Evolutionary conservation across 2,888 invertebrate genomes (phyloP).

Genomic region (Dasypolia templi): DNA sequence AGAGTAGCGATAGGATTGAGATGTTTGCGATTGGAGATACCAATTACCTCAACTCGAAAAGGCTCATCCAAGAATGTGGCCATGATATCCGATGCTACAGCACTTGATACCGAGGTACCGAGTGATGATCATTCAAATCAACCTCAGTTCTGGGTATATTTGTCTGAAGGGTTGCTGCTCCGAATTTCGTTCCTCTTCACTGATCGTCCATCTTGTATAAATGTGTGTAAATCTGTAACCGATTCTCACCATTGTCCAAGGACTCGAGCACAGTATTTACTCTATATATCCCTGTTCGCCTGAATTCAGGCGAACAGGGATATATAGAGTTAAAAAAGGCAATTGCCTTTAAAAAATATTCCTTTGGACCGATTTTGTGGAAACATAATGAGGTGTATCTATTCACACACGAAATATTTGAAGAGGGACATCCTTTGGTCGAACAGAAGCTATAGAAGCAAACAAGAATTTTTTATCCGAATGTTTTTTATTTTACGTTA

Average conservation of each 20-base stretch:
- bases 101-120: slow-evolving; percentile 69
- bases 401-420: too few species aligned
- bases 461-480: too few species aligned
- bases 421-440: too few species aligned
- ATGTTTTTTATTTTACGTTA: too few species aligned
- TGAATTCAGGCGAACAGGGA: too few species aligned
- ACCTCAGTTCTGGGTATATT: slow-evolving; percentile 58
- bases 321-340: too few species aligned
- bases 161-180: slow-evolving; percentile 59
- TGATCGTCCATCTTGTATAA: slow-evolving; percentile 79
- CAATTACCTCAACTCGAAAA: slow-evolving; percentile 78
- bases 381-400: too few species aligned
- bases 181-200: slow-evolving; percentile 73
- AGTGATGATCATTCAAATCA: slow-evolving; percentile 77
- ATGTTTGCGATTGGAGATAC: background rate
- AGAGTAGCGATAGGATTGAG: background rate
- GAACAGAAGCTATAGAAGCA: too few species aligned
- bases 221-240: slow-evolving; percentile 77
- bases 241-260: slow-evolving; percentile 2
- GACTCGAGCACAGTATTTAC: too few species aligned
- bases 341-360: too few species aligned
- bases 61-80: slow-evolving; percentile 73
- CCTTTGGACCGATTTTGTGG: too few species aligned
- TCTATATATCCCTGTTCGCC: too few species aligned
- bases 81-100: slow-evolving; percentile 65